Percentiles rank a stretch among this genome's conserved stretches.
These are phyloP conservation scores for Ammodramus savannarum DNA, from an alignment of 2,113 vertebrate species.

Conservation along the genomic window DNA sequence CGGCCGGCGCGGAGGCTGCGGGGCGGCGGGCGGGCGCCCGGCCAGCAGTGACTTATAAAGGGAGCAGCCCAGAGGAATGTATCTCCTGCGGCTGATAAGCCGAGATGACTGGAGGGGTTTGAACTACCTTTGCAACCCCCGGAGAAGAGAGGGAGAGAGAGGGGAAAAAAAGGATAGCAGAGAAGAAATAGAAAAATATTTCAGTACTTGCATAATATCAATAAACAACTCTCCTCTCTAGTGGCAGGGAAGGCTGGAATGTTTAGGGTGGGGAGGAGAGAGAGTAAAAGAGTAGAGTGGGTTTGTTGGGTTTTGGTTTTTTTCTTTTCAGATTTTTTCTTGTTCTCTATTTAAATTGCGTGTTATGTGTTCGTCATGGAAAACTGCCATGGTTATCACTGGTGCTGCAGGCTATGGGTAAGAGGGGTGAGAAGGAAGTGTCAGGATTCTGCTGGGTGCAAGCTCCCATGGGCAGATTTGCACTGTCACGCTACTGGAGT, in stretches of 20 bases:
- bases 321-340: neutral
- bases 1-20: neutral
- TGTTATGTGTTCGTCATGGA: neutral
- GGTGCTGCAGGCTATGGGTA: neutral
- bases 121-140: slow-evolving; percentile 43
- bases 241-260: slow-evolving; percentile 25
- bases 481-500: neutral
- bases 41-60: slow-evolving; percentile 66
- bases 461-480: neutral
- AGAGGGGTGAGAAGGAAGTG: neutral
- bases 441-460: neutral
- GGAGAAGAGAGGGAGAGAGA: neutral
- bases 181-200: slow-evolving; percentile 35
- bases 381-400: neutral
- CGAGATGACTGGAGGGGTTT: slow-evolving; percentile 52
- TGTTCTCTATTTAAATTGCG: neutral
- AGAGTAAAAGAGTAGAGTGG: neutral
- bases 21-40: slow-evolving; percentile 7
- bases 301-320: neutral
- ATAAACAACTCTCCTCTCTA: slow-evolving; percentile 14
- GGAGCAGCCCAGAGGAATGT: slow-evolving; percentile 73
- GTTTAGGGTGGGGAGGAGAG: neutral
- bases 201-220: slow-evolving; percentile 47
- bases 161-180: neutral
- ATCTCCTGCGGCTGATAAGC: slow-evolving; percentile 67